phyloP scores from a whole-genome alignment of 2,113 vertebrate species.

The Eptesicus fuscus region DNA sequence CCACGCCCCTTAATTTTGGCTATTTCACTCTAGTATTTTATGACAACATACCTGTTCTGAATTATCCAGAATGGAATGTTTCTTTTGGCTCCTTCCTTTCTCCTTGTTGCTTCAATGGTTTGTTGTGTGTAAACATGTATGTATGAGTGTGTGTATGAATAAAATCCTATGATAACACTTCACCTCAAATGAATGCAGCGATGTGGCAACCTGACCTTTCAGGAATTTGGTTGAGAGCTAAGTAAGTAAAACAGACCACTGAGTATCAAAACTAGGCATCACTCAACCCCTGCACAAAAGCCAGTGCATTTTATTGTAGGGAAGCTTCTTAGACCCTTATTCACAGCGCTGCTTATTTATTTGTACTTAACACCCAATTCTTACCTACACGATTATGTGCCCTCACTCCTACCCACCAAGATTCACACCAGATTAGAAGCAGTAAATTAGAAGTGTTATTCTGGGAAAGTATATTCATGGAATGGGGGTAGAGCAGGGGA shows the following conservation, averaged over 20 bases:
- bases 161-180: constrained; percentile 35
- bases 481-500: background rate
- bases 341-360: background rate
- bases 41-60: constrained; percentile 1
- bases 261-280: background rate
- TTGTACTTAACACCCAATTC: constrained; percentile 32
- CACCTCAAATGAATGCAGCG: constrained; percentile 13
- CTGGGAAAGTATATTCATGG: background rate
- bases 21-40: constrained; percentile 14
- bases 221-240: background rate
- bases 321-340: background rate
- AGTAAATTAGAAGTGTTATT: background rate
- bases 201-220: constrained; percentile 32
- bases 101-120: constrained; percentile 30
- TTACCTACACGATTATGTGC: constrained; percentile 7
- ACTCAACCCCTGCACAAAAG: background rate
- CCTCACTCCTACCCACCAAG: background rate
- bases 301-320: background rate
- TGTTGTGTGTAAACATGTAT: constrained; percentile 7
- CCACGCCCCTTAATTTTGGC: background rate
- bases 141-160: constrained; percentile 4
- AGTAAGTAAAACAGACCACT: constrained; percentile 29
- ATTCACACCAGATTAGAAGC: constrained; percentile 11
- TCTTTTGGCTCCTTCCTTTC: constrained; percentile 28
- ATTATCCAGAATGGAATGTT: constrained; percentile 31